Evolutionary conservation across 30 jellyfish, hydroid and myxozoan species (phyloP), one percentile per base, ranked within the genome.

Genomic region (Nemopilema nomurai): DNA sequence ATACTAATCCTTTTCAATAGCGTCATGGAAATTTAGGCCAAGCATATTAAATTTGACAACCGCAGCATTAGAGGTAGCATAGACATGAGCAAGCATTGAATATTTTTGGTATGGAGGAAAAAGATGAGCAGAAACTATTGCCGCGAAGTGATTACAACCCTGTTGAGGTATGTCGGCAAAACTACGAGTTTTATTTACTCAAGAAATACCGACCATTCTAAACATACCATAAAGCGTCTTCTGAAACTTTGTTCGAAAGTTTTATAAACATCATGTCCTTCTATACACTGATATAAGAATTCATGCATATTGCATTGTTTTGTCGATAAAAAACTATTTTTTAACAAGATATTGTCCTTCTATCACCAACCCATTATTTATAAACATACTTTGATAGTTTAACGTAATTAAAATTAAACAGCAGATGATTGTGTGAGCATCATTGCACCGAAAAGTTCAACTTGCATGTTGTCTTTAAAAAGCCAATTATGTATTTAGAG

Each of bases 101-200:
- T 8, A 49, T 22, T 31, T 33, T 21, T 4, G 29, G 49, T 23
- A 83, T 64, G 85, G 86, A 69, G 8, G 72, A 27, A 28, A 26
- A 29, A 70, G 64, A 24, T 26, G 49, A 27, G 51, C 77, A 16
- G 28, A 53, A 62, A 21, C 64, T 83, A 20, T 70, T 83, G 92
- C 62, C 92, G 13, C 64, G 71, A 83, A 30, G 51, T 57, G 92
- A 83, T 41, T 83, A 83, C 29, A 64, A 83, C 32, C 87, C 92
- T 21, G 67, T 68, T 1, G 92, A 83, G 92, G 92, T 83, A 73
- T 24, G 18, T 1, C 6, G 30, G 41, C 21, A 20, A 41, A n/a
- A n/a, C 13, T 6, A 41, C 13, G 57, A 41, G 57, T 41, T 41
- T 41, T 41, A 41, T 41, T 41, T 3, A 41, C 57, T n/a, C n/a